Evolutionary conservation across 2,113 vertebrate genomes (phyloP), one percentile per base, ranked within the genome.

Genomic region (Conger conger): DNA sequence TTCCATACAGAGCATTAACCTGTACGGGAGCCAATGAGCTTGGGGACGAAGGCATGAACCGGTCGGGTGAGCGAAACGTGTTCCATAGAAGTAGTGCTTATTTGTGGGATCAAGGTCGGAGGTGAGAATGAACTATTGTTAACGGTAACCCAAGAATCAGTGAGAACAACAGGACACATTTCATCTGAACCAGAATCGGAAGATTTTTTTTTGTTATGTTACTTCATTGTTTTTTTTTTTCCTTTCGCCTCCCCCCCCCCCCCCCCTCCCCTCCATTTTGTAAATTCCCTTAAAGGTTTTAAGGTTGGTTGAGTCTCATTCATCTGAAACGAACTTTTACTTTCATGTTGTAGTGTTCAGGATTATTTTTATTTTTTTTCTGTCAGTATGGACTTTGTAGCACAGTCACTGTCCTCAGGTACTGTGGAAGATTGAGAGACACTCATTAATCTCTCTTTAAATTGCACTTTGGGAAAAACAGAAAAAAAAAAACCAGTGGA

Each of bases 321-420:
- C 87, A 89, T 90, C 92, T 94, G 92, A 93, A 89, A 93, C 83
- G 88, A 86, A 86, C 88, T 84, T 90, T 83, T 91, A 85, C 88
- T 92, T 94, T 94, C 92, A 92, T 94, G 94, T 94, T 92, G 91
- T 94, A 93, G 92, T 94, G 90, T 92, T 94, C 92, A 94, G 94
- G 92, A 94, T 90, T 90, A 27, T 85, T 82, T 82, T 84, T 82
- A 84, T 83, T 40, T 83, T 91, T 89, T 87, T 90, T 93, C 90
- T 91, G 91, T 95, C 88, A 87, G 88, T 86, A 76, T 93, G 93
- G 93, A 94, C 92, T 94, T 91, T 93, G 93, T 94, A 94, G 95
- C 94, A 92, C 94, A 94, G 95, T 95, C 93, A 92, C 94, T 95
- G 94, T 93, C 91, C 94, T 94, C 94, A 93, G 94, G 94, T 94